These are phyloP conservation scores for Mystacornis crossleyi DNA, from an alignment of 2,113 vertebrate genomes.

Conservation along the genomic window DNA sequence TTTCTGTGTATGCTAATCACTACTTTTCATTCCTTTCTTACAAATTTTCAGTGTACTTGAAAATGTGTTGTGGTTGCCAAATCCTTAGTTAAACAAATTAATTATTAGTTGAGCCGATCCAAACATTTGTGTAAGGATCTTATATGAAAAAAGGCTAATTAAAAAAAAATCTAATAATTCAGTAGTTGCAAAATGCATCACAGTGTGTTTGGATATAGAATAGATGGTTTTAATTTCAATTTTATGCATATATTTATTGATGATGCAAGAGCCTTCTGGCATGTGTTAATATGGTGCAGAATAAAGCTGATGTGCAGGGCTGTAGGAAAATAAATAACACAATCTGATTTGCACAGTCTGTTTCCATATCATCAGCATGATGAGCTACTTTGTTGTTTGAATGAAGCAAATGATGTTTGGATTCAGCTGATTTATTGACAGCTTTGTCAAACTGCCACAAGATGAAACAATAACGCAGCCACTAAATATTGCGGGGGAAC, in stretches of 20 bases:
- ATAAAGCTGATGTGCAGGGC: background rate
- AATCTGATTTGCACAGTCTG: background rate
- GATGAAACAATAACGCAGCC: background rate
- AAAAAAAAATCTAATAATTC: background rate
- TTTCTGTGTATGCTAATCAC: background rate
- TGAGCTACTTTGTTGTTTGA: background rate
- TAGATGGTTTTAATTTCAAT: background rate
- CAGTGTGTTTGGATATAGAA: background rate
- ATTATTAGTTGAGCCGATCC: background rate
- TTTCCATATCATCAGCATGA: background rate
- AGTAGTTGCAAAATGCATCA: background rate
- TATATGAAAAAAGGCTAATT: background rate
- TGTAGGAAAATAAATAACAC: background rate
- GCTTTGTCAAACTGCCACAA: background rate
- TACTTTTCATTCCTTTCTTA: background rate
- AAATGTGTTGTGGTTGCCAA: background rate
- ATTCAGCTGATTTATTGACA: conserved; percentile 4
- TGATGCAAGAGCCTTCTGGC: background rate
- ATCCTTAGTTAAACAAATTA: background rate
- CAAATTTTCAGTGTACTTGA: background rate
- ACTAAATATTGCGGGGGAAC: background rate
- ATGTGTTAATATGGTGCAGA: background rate
- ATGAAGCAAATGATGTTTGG: conserved; percentile 1
- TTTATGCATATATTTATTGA: background rate
- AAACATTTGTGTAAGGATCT: background rate